These are phyloP conservation scores for Tympanuchus pallidicinctus DNA, from an alignment of 2,113 vertebrate species.

Conservation along the genomic window DNA sequence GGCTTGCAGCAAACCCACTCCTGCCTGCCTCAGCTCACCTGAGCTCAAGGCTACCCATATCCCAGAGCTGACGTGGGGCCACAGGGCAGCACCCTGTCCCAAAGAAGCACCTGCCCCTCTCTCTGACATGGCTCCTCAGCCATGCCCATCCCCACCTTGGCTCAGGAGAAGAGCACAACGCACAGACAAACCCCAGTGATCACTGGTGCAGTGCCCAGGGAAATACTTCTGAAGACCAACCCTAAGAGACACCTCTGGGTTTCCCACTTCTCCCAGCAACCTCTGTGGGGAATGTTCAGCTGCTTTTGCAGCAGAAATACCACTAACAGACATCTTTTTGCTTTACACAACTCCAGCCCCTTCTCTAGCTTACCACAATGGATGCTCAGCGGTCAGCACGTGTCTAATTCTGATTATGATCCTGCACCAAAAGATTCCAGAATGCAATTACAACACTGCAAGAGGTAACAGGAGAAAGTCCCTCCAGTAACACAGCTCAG, in stretches of 20 bases:
- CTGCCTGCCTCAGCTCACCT: too few species aligned
- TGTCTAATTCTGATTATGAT: neutral
- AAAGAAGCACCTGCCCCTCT: neutral
- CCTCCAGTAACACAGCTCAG: neutral
- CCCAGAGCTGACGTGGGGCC: neutral
- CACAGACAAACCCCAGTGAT: neutral
- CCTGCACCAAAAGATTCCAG: neutral
- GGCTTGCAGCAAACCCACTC: neutral
- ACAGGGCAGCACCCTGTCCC: neutral
- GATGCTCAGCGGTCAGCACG: neutral
- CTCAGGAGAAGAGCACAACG: neutral
- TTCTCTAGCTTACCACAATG: neutral
- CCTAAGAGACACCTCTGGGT: neutral
- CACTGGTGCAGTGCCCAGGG: neutral
- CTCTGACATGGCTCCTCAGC: neutral
- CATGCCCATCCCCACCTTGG: neutral
- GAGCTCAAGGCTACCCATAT: too few species aligned
- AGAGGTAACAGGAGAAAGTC: neutral
- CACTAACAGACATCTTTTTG: neutral
- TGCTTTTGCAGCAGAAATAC: neutral
- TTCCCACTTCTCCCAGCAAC: neutral
- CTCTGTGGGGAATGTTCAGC: neutral
- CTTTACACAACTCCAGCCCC: neutral
- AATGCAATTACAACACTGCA: neutral
- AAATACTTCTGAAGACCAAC: neutral